These are phyloP conservation scores for Caranx ignobilis DNA, from an alignment of 2,113 vertebrate genomes.

Conservation along the genomic window DNA sequence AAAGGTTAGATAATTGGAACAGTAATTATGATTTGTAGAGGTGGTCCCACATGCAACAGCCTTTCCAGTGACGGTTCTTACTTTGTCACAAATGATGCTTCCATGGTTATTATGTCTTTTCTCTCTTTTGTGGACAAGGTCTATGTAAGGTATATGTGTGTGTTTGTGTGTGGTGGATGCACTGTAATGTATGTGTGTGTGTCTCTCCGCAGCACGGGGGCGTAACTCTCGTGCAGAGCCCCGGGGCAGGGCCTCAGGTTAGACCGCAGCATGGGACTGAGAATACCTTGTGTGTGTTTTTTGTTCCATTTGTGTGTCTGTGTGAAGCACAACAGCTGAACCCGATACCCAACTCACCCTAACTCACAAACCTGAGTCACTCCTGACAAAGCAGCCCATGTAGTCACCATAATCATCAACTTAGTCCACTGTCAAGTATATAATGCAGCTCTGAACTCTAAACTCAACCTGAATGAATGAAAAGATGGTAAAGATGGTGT, in stretches of 20 bases:
- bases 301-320: slow-evolving; percentile 35
- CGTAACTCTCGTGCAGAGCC: slow-evolving; percentile 67
- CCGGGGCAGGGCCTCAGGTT: slow-evolving; percentile 80
- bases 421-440: background rate
- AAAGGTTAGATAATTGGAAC: no score
- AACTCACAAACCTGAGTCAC: background rate
- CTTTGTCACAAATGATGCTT: background rate
- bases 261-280: slow-evolving; percentile 73
- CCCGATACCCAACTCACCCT: slow-evolving; percentile 4
- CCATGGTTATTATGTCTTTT: background rate
- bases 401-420: background rate
- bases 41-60: no score
- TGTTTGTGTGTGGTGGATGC: slow-evolving; percentile 47
- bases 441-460: no score
- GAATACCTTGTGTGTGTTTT: slow-evolving; percentile 7
- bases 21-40: no score
- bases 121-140: background rate
- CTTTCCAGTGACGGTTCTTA: background rate
- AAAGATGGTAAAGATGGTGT: no score
- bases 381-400: background rate
- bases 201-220: slow-evolving; percentile 77
- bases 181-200: slow-evolving; percentile 51
- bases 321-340: slow-evolving; percentile 27
- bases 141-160: background rate
- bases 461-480: no score